Evolutionary conservation across 2,797 vertebrate genomes (phyloP), one percentile per base, ranked within the genome.

Genomic region (Spinibarbus caldwelli): DNA sequence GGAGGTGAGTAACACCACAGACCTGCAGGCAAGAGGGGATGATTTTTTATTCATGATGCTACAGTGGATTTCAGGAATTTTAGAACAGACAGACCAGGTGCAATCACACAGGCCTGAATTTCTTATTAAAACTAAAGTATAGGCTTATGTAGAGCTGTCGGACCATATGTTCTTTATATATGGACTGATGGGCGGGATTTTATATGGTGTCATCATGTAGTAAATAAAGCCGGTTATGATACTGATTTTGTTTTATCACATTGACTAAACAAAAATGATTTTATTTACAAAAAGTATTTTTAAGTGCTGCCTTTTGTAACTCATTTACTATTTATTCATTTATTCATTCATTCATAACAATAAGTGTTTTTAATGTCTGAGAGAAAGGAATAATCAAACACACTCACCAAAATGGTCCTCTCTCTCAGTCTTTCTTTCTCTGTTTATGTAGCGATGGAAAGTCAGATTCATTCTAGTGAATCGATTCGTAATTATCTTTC

Each of bases 21-120:
- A 79, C 86, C 88, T 81, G 81, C 75, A 84, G 80, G 84, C 78
- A 80, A 72, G 67, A 54, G 31, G 31, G 64, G 26, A 29, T 57
- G 84, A 86, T 91, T 85, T 89, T 89, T 89, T 88, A 86, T 88
- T 88, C 85, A 90, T 85, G 79, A 77, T 34, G 41, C 73, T 83
- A 59, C 59, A 38, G 47, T 49, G 52, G 21, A 83, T 87, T 62
- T 77, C 52, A 72, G 78, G 38, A 72, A 85, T 85, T 68, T 57
- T 64, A 54, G 62, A 78, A 83, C 41, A 82, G 36, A 86, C 31
- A 80, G 84, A 73, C 86, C 84, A 68, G n/a, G 80, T 81, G 75
- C 41, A 72, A 80, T 78, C 36, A 54, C 43, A 83, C 70, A 85
- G 19, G 43, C 45, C 26, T 1, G 38, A 11, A 23, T 68, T 52